These are phyloP conservation scores for Geotrypetes seraphini DNA, from an alignment of 2,797 vertebrate species.

Conservation along the genomic window DNA sequence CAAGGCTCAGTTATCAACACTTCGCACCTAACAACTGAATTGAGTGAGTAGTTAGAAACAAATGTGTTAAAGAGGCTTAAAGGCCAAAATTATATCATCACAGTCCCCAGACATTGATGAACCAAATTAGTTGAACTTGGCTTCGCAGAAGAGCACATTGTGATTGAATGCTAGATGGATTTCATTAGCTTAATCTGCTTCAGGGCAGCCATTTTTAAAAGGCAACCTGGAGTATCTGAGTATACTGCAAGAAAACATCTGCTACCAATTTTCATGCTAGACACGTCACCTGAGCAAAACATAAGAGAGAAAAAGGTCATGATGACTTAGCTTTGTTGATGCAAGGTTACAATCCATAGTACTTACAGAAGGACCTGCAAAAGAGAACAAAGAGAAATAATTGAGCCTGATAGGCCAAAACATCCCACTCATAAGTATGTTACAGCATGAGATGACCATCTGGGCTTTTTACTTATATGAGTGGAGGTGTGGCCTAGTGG, in stretches of 20 bases:
- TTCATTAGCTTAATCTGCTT: conserved; percentile 10
- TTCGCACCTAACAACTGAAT: no score
- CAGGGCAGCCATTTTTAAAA: conserved; percentile 12
- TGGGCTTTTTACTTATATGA: no score
- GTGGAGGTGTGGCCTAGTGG: no score
- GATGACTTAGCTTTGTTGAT: conserved; percentile 54
- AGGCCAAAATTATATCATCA: no score
- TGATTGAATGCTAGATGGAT: background rate
- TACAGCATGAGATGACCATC: no score
- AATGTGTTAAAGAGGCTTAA: no score
- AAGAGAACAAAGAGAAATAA: conserved; percentile 50
- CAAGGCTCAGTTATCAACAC: no score
- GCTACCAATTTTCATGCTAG: conserved; percentile 22
- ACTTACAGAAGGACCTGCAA: conserved; percentile 69
- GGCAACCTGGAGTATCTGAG: conserved; percentile 8
- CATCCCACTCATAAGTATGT: no score
- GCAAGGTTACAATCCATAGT: conserved; percentile 27
- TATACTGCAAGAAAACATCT: conserved; percentile 8
- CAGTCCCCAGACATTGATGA: no score
- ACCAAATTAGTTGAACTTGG: no score
- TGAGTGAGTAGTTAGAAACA: no score
- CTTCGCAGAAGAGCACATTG: background rate
- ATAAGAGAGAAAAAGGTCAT: conserved; percentile 15
- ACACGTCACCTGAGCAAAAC: conserved; percentile 24
- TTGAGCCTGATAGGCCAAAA: no score